Base-by-base conservation (phyloP, 2,113 vertebrate species). In the Dendrocopos noguchii region DNA sequence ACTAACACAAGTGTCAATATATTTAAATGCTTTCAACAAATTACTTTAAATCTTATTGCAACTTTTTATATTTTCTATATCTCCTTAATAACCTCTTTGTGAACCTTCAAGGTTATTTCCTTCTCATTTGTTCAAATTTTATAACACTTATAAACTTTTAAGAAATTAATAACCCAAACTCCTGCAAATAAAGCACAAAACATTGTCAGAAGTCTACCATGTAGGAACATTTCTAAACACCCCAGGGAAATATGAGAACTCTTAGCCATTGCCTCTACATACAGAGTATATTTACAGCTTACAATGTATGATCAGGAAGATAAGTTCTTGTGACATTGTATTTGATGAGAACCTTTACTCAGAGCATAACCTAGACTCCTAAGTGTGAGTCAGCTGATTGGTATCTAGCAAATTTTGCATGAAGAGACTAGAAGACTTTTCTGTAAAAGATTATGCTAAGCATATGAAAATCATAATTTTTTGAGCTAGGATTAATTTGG, bases 11-110 rank as follows among this genome's bases (percentile, higher is more conserved):
- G 63, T 50, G 67, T 93, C 84, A 93, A 68, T 65, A 70, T 56
- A 96, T 90, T 92, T 93, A 94, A 95, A 92, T 42, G 39, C 39
- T 82, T 94, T 90, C 70, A 87, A 72, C 70, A 91, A 88, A 73
- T 73, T 1, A 90, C 34, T 80, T 10, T 42, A 88, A 88, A 80
- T 80, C 73, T 89, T 92, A 87, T 7, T 67, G 31, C 14, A 91
- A 77, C 14, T 59, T 83, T 92, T 72, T 71, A 77, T 14, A 65
- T 80, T 80, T 56, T 82, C 82, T 74, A 3, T 27, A 68, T 50
- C 21, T 77, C 80, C n/a, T 84, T 92, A 60, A 82, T 74, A 85
- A 68, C 3, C 9, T 91, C 36, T 55, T 81, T 65, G 53, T 66
- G 47, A 93, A 91, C 55, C 86, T 84, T 47, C 52, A 92, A 84